These are phyloP conservation scores for Lichenostomus cassidix DNA, from an alignment of 2,113 vertebrate genomes.

Conservation along the genomic window DNA sequence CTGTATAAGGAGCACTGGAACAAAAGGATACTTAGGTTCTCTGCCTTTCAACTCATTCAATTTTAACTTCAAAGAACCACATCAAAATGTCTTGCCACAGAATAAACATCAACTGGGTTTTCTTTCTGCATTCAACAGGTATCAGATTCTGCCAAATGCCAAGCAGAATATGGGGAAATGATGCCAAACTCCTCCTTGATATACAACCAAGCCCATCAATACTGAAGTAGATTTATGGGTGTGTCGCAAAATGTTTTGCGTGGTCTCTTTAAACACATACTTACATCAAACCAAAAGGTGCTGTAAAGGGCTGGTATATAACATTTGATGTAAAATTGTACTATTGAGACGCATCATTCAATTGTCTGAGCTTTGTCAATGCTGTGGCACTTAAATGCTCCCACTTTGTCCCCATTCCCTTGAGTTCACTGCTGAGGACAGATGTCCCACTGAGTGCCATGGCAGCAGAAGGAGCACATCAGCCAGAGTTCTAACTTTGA, in stretches of 20 bases:
- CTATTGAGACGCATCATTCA: neutral
- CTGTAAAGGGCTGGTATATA: neutral
- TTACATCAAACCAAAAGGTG: neutral
- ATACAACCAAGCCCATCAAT: neutral
- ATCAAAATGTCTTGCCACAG: neutral
- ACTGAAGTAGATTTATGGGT: neutral
- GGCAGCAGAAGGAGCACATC: neutral
- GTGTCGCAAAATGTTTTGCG: neutral
- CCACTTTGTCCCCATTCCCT: neutral
- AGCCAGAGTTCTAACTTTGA: neutral
- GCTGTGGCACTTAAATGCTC: neutral
- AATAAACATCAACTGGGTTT: neutral
- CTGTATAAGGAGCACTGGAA: neutral
- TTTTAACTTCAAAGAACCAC: conserved; percentile 2
- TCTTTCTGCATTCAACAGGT: neutral
- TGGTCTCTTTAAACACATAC: neutral
- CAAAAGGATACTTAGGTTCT: neutral
- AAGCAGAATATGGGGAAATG: neutral
- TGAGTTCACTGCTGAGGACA: neutral
- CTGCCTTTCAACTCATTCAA: neutral
- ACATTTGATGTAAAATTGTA: neutral
- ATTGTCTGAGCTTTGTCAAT: neutral
- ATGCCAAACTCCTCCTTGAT: neutral
- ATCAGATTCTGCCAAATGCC: neutral
- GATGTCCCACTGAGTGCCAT: neutral